These are phyloP conservation scores for Sus cebifrons DNA, from an alignment of 2,797 vertebrate genomes.

Conservation along the genomic window DNA sequence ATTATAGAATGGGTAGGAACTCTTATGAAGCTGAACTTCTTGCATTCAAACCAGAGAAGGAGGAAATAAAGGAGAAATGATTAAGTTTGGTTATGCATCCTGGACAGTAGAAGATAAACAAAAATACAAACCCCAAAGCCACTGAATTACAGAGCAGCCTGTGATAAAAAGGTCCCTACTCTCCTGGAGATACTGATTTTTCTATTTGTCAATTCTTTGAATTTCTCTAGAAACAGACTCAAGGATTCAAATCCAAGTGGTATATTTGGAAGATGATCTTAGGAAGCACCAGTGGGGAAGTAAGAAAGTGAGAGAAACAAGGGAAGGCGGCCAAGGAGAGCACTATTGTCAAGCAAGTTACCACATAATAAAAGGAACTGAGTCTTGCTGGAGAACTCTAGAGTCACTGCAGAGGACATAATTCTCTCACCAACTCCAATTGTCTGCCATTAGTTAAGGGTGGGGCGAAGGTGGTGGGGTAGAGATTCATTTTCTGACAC, in stretches of 20 bases:
- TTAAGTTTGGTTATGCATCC: neutral
- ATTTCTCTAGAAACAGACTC: slow-evolving; percentile 20
- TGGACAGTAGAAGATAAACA: slow-evolving; percentile 7
- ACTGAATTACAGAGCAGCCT: slow-evolving; percentile 7
- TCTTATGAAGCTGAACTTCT: neutral
- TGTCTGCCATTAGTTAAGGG: neutral
- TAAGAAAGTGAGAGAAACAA: neutral
- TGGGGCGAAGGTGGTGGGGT: accelerated
- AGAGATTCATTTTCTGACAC: neutral
- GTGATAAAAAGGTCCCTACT: neutral
- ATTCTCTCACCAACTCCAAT: neutral
- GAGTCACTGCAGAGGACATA: neutral
- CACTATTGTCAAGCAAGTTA: neutral
- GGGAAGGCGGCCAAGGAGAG: neutral
- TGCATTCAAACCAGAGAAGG: slow-evolving; percentile 29
- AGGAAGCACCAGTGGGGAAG: neutral
- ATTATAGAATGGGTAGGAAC: neutral
- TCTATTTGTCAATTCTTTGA: neutral
- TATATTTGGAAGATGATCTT: neutral
- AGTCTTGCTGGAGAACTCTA: neutral
- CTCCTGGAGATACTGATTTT: slow-evolving; percentile 33
- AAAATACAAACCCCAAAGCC: neutral
- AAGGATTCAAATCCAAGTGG: neutral
- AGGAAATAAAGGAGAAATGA: slow-evolving; percentile 7
- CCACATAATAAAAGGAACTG: neutral